Base-by-base conservation (phyloP, 2,113 vertebrate species). In the Falco punctatus region DNA sequence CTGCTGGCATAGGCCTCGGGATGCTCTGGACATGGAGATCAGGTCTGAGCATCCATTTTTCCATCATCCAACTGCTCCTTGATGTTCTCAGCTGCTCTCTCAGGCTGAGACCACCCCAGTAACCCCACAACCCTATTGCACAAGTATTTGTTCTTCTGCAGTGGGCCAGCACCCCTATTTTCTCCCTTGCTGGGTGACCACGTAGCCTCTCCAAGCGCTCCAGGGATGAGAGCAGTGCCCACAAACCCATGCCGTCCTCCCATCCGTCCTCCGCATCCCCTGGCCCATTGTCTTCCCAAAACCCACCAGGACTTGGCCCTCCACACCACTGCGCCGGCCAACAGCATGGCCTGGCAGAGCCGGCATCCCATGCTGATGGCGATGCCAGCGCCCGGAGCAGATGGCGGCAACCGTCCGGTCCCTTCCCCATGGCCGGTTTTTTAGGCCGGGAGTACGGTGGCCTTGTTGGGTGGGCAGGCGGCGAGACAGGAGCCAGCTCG, bases 241-340 rank as follows among this genome's bases (percentile, higher is more conserved):
- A 13, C 58, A 84, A 81, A 40, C 64, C 49, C 35, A 10, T 3
- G 4, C 64, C 73, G 0, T 82, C 83, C 83, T 83, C 61, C 80
- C 85, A 73, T 70, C 83, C 40, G 2, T 52, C 64, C 8, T 7
- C 80, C 4, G 21, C 95, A 86, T 89, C 69, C 72, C 87, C 58
- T 84, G 81, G 90, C 84, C 55, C 15, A 0, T 77, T 58, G 9
- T 73, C 90, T 74, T 94, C 96, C 92, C 87, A 3, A 83, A 94
- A 65, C 86, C 93, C 59, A 32, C 77, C 73, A 15, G 87, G 81
- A 81, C 65, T 89, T 97, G 95, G 94, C 95, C 65, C 48, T 67
- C 8, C 1, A 4, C 19, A 1, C 6, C 11, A 0, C 49, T 4
- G 2, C 0, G 0, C 78, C 0, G 3, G 92, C 94, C 95, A 90